Conservation (phyloP, 2,797 vertebrate species). For the Sarcoramphus papa region DNA sequence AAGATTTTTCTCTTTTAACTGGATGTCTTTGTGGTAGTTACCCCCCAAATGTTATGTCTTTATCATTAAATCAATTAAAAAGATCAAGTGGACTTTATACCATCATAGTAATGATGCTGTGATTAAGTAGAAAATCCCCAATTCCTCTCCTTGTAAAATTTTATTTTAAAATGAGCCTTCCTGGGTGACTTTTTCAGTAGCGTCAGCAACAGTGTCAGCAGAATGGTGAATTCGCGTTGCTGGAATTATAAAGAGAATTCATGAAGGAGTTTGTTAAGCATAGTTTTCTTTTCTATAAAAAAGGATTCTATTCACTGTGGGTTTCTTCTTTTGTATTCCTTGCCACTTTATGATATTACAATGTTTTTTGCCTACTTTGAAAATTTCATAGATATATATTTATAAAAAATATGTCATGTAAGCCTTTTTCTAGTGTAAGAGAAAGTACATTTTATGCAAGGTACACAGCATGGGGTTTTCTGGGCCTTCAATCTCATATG, state of each 20-base stretch:
- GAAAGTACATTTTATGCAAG: slow-evolving; percentile 29
- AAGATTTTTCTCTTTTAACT: not conserved
- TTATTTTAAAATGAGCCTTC: slow-evolving; percentile 28
- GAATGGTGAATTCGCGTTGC: slow-evolving; percentile 40
- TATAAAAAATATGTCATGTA: slow-evolving; percentile 52
- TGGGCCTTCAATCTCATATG: slow-evolving; percentile 12
- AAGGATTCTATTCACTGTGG: not conserved
- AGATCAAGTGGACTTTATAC: not conserved
- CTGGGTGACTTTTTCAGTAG: slow-evolving; percentile 46
- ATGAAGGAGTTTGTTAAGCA: slow-evolving; percentile 59
- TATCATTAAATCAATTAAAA: not conserved
- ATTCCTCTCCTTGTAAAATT: slow-evolving; percentile 30
- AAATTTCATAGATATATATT: slow-evolving; percentile 49
- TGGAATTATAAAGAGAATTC: slow-evolving; percentile 63
- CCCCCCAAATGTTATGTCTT: not conserved
- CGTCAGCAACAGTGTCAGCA: slow-evolving; percentile 53
- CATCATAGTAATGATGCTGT: not conserved
- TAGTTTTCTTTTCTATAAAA: not conserved
- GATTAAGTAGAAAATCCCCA: not conserved
- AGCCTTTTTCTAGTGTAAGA: slow-evolving; percentile 30
- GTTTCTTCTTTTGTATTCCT: slow-evolving; percentile 35
- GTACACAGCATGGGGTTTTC: slow-evolving; percentile 26
- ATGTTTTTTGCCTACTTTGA: slow-evolving; percentile 55
- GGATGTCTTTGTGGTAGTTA: not conserved
- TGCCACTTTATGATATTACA: slow-evolving; percentile 36